Evolutionary conservation across 2,797 vertebrate genomes (phyloP), one percentile per base, ranked within the genome.

Genomic region (Fringilla coelebs): DNA sequence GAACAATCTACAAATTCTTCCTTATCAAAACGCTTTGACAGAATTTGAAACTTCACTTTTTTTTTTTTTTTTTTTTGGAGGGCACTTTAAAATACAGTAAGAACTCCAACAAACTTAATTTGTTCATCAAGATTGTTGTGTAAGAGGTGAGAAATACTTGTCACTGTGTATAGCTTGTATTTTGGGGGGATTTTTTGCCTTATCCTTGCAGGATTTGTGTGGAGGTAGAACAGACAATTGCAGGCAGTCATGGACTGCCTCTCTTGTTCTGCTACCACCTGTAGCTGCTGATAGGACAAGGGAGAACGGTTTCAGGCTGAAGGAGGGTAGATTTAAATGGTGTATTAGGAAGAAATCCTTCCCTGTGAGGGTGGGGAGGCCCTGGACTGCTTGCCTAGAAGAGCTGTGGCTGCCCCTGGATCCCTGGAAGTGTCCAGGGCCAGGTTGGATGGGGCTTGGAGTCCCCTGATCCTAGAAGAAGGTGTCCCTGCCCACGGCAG

Each of bases 401-500:
- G 4, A 38, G 13, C 13, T 61, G 55, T 55, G 62, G 26, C 22
- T 75, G 71, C 13, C n/a, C 22, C 22, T 51, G 49, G 28, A 51
- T 51, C 49, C 49, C 28, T 82, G 55, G 62, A 0, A 70, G 7
- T 62, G 41, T 25, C 0, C 7, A 20, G 17, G 55, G 21, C 21
- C 40, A 24, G 46, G 48, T 0, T 88, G 62, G 70, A 68, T 0
- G 0, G 9, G 26, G 10, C 21, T 81, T 34, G 62, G 62, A 49
- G 18, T 2, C 2, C 0, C 11, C 31, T 62, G 70, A 2, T 0
- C 0, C 0, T 7, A 8, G 34, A 55, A 62, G 16, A 5, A 75
- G 26, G 7, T 24, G 54, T 76, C 45, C 52, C n/a, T 85, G 32
- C 16, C 55, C 18, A 1, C 48, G 48, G 40, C 34, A 61, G 54